Evolutionary conservation across 1,140 invertebrate genomes (phyloP), one percentile per base, ranked within the genome.

Genomic region (Drosophila tsacasi): DNA sequence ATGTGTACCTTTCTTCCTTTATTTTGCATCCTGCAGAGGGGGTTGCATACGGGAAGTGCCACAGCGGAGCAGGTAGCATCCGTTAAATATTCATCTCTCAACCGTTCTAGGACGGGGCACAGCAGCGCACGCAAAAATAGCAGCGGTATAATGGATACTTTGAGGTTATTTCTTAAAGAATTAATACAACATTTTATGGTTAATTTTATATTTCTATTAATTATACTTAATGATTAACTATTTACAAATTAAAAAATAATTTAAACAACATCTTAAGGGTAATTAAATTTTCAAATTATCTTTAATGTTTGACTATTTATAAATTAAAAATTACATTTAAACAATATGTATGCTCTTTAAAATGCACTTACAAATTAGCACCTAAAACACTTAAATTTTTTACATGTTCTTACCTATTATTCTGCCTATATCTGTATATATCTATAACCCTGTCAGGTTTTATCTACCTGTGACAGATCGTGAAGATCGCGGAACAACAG

Each of bases 391-490:
- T 40, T 17, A 2, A 40, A 40, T 9, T 9, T 40, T 9, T 7
- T 17, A 9, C 7, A n/a, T n/a, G 7, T 7, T 42, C 2, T 10
- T 10, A 10, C 9, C 40, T 15, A 35, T 15, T 5, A 9, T 35
- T 15, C 12, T 8, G 12, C 0, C 6, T 13, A 19, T 35, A 15
- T 9, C n/a, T 54, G 30, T 21, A 15, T 37, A 27, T 35, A 19
- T 50, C 19, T 15, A 9, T 12, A 49, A 65, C 27, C 62, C 63
- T 55, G 39, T n/a, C 25, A 39, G n/a, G 44, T 54, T 37, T 30
- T 13, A 66, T 54, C 64, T 71, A 71, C 67, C 67, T 71, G 67
- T 46, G 66, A 69, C 66, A 69, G 66, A 49, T 68, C 21, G 7
- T 37, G 13, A 17, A 37, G 52, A 52, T 61, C 25, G 40, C 21